Percentiles rank a stretch among this genome's conserved stretches.
Evolutionary conservation across 2,888 invertebrate genomes (phyloP).

Genomic region (Hydrotaea cyrtoneurina): DNA sequence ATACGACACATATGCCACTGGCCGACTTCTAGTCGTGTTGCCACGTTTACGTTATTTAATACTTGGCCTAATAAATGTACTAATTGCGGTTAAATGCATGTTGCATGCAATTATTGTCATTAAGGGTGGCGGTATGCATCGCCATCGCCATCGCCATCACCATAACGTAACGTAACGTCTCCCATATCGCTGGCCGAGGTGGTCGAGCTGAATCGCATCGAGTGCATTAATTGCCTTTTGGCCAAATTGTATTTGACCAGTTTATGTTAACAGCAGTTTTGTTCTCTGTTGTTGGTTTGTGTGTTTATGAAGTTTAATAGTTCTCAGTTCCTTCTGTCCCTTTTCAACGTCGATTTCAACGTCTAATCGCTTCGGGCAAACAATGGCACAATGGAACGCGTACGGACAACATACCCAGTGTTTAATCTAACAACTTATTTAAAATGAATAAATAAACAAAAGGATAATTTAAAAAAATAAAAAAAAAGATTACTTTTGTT

Average conservation of each 20-base stretch:
- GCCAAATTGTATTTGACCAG: slow-evolving; percentile 36
- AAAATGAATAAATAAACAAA: no score
- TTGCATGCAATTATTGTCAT: slow-evolving; percentile 70
- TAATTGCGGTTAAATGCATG: slow-evolving; percentile 80
- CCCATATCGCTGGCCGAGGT: not conserved
- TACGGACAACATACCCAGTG: no score
- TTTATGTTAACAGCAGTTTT: slow-evolving; percentile 18
- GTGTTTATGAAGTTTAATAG: not conserved
- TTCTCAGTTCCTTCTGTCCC: not conserved
- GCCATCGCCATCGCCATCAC: slow-evolving; percentile 18
- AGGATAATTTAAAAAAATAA: no score
- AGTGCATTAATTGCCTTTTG: slow-evolving; percentile 50
- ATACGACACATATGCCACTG: slow-evolving; percentile 14
- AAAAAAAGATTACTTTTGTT: no score
- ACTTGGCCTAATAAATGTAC: slow-evolving; percentile 79
- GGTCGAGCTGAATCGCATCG: not conserved
- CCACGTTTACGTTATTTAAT: slow-evolving; percentile 71
- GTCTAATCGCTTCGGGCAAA: no score
- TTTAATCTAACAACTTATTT: no score
- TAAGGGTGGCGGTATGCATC: slow-evolving; percentile 65
- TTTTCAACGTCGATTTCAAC: not conserved
- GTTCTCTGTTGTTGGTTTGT: no score
- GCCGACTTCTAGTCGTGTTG: slow-evolving; percentile 23
- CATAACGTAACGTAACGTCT: not conserved
- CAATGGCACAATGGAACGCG: no score